These are phyloP conservation scores for Calameuta filiformis DNA, from an alignment of 2,888 invertebrate species.

Conservation along the genomic window DNA sequence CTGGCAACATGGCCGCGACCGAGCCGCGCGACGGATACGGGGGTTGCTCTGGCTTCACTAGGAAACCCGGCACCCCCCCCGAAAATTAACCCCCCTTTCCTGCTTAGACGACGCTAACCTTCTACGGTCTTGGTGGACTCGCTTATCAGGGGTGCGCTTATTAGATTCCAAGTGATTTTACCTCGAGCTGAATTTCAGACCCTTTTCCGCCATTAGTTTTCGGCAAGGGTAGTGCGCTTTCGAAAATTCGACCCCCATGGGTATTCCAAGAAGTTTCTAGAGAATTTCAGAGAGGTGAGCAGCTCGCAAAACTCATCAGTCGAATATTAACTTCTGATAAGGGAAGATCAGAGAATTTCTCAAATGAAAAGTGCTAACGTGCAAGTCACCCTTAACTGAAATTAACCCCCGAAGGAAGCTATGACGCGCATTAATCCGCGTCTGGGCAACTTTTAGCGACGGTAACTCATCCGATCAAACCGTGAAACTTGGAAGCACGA, in stretches of 20 bases:
- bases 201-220: background rate
- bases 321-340: background rate
- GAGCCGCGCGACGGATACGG: conserved; percentile 50
- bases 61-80: conserved; percentile 18
- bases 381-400: background rate
- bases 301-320: background rate
- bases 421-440: conserved; percentile 43
- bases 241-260: background rate
- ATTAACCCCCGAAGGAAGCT: conserved; percentile 6
- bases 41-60: conserved; percentile 26
- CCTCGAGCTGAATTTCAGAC: conserved; percentile 32
- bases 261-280: background rate
- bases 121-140: conserved; percentile 49
- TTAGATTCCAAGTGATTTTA: conserved; percentile 61
- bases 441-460: conserved; percentile 52
- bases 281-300: background rate
- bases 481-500: conserved; percentile 54
- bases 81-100: conserved; percentile 34
- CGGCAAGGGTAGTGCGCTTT: background rate
- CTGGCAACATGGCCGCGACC: conserved; percentile 65
- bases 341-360: background rate
- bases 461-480: conserved; percentile 63
- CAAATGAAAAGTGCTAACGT: background rate
- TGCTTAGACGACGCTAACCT: conserved; percentile 35
- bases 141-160: conserved; percentile 62